Conservation (phyloP, 2,113 vertebrate species). For the Otocyon megalotis region DNA sequence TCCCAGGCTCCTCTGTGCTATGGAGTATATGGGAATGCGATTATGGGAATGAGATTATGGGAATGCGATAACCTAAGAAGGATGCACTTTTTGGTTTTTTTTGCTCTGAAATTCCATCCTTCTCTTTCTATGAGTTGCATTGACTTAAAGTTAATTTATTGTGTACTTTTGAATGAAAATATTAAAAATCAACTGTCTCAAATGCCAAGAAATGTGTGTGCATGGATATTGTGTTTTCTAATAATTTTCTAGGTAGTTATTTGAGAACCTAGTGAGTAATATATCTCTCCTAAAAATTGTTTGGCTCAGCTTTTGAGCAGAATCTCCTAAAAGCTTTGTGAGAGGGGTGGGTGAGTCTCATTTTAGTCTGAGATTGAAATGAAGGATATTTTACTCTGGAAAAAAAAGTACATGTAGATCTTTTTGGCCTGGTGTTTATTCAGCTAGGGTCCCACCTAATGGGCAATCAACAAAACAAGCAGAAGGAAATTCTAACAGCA, state of each 20-base stretch:
- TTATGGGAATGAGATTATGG: slow-evolving; percentile 67
- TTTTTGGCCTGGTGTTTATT: slow-evolving; percentile 44
- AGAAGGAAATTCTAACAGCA: slow-evolving; percentile 62
- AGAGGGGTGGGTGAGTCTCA: background rate
- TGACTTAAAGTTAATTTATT: slow-evolving; percentile 79
- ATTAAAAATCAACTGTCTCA: slow-evolving; percentile 77
- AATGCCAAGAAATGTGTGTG: background rate
- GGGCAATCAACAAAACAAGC: slow-evolving; percentile 47
- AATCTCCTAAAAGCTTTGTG: slow-evolving; percentile 33
- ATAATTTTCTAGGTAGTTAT: background rate
- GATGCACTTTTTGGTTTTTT: slow-evolving; percentile 77
- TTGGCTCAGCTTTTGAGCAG: slow-evolving; percentile 8
- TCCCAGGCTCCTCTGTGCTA: background rate
- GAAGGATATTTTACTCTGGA: background rate
- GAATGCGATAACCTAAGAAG: slow-evolving; percentile 77
- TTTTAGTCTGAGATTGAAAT: slow-evolving; percentile 11
- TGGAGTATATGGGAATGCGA: slow-evolving; percentile 65
- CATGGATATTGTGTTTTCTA: background rate
- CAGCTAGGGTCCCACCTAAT: slow-evolving; percentile 43
- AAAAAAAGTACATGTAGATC: background rate
- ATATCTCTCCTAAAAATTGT: background rate
- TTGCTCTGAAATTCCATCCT: slow-evolving; percentile 79
- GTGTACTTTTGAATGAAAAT: slow-evolving; percentile 85
- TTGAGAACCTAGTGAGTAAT: slow-evolving; percentile 24
- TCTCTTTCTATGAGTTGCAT: slow-evolving; percentile 79